Percentiles rank a stretch among this genome's conserved stretches.
phyloP scores from a whole-genome alignment of 2,113 vertebrate species.

The Perognathus longimembris region DNA sequence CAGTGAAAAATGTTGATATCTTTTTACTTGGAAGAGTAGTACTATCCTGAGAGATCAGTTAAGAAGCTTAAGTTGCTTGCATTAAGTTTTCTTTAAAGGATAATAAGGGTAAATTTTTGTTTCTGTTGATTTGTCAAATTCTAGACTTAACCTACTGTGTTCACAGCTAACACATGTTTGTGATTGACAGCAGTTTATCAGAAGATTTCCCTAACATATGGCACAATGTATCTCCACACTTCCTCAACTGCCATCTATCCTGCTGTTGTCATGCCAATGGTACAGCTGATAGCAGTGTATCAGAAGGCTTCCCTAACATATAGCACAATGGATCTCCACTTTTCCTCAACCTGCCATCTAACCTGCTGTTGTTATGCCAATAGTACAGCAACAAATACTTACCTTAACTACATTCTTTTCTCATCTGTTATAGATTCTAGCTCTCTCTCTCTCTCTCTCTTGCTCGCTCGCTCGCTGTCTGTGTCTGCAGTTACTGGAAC shows the following conservation, averaged over 20 bases:
- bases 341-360: background rate
- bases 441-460: background rate
- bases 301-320: background rate
- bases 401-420: background rate
- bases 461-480: too few species aligned
- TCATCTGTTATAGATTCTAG: slow-evolving; percentile 22
- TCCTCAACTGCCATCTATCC: background rate
- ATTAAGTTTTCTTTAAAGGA: background rate
- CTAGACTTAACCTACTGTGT: background rate
- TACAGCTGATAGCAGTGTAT: background rate
- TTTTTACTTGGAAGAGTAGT: background rate
- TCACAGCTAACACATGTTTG: background rate
- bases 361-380: background rate
- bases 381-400: slow-evolving; percentile 16
- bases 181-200: background rate
- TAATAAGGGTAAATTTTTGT: background rate
- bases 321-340: background rate
- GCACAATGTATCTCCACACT: background rate
- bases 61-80: background rate
- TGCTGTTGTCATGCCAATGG: background rate
- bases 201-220: background rate
- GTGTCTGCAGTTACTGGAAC: too few species aligned
- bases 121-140: background rate
- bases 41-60: background rate
- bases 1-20: background rate